These are phyloP conservation scores for Lucinisca nassula DNA, from an alignment of 2,888 invertebrate genomes.

Conservation along the genomic window DNA sequence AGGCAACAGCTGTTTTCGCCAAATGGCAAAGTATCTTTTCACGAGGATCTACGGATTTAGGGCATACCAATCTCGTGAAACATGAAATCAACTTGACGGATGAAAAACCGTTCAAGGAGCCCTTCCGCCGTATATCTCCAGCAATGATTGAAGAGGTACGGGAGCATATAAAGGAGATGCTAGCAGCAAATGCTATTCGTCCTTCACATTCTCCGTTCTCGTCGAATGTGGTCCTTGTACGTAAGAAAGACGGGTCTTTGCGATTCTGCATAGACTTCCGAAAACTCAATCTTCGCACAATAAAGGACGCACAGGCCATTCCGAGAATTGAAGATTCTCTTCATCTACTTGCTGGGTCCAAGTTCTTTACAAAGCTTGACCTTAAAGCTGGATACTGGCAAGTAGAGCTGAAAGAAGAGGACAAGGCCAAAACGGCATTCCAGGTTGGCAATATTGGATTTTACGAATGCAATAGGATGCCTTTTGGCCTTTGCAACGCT, in stretches of 20 bases:
- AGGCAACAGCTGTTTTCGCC: background rate
- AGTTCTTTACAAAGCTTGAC: background rate
- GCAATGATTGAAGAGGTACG: background rate
- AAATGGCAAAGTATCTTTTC: background rate
- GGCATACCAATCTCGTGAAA: background rate
- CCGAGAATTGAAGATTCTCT: background rate
- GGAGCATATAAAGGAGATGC: background rate
- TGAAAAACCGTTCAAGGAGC: background rate
- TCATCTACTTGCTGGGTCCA: background rate
- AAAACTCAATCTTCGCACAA: background rate
- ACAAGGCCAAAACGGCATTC: background rate
- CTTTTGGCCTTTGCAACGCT: constrained; percentile 18
- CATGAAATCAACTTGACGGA: background rate
- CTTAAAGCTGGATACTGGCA: background rate
- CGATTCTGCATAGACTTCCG: background rate
- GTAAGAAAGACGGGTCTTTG: background rate
- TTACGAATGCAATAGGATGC: background rate
- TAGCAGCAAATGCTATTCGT: background rate
- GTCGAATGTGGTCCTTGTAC: background rate
- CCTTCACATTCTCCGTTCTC: background rate
- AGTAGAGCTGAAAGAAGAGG: background rate
- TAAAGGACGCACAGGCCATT: background rate
- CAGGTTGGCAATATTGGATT: background rate
- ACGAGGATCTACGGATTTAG: background rate
- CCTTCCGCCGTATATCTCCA: background rate